A percentile compares a stretch with the other conserved stretches of the same genome.
These are phyloP conservation scores for Mormyrops boulengeri DNA, from an alignment of 2,797 vertebrate species.

Conservation along the genomic window DNA sequence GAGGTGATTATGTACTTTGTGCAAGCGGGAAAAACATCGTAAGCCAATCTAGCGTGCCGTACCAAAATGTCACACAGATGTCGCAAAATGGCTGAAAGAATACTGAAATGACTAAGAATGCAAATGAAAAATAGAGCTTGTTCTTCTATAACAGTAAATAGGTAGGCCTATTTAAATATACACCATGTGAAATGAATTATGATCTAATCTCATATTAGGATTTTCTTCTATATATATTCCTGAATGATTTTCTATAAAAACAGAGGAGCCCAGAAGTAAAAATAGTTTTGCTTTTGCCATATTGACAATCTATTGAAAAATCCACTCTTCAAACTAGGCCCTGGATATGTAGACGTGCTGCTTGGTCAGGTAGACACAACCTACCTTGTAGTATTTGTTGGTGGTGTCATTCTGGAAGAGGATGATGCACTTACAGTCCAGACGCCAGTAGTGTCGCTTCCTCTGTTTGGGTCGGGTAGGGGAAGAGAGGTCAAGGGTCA, in stretches of 20 bases:
- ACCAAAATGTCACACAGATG: neutral
- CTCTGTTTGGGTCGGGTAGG: slow-evolving; percentile 58
- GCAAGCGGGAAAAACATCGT: neutral
- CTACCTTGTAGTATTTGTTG: slow-evolving; percentile 86
- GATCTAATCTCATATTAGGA: neutral
- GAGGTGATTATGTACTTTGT: neutral
- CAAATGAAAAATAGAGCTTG: neutral
- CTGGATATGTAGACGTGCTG: neutral
- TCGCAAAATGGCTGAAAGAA: neutral
- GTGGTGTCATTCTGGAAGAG: slow-evolving; percentile 87
- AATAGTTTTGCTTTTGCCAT: neutral
- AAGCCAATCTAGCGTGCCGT: neutral
- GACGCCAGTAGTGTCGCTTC: slow-evolving; percentile 85
- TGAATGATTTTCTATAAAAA: neutral
- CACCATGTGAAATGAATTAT: neutral
- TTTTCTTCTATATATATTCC: neutral
- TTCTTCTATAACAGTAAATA: neutral
- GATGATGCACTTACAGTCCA: slow-evolving; percentile 87
- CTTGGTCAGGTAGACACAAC: neutral
- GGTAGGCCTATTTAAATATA: neutral
- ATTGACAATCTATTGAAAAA: neutral
- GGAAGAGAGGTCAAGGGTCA: slow-evolving; percentile 40
- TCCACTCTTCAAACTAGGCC: neutral
- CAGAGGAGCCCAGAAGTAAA: neutral
- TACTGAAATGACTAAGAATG: neutral